These are phyloP conservation scores for Mystacides longicornis DNA, from an alignment of 2,888 invertebrate genomes.

Conservation along the genomic window DNA sequence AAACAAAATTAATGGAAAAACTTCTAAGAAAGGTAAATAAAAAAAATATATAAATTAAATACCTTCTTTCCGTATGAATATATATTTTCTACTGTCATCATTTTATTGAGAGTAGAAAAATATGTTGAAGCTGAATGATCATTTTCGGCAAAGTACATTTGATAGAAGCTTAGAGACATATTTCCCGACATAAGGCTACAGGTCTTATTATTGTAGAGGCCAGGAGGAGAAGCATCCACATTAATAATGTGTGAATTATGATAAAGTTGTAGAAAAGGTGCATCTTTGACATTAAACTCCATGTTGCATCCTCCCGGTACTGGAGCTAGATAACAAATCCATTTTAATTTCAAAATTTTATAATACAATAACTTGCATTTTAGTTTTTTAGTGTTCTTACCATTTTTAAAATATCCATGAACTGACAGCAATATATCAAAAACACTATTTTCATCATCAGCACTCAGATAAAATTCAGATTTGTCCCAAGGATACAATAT, in stretches of 20 bases:
- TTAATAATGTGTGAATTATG: slow-evolving; percentile 39
- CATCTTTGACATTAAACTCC: slow-evolving; percentile 53
- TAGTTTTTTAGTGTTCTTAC: too few species aligned
- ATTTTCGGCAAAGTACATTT: slow-evolving; percentile 52
- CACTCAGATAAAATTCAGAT: slow-evolving; percentile 33
- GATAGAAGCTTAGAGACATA: slow-evolving; percentile 50
- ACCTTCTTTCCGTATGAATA: slow-evolving; percentile 47
- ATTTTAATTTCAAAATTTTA: too few species aligned
- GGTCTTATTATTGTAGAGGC: slow-evolving; percentile 34
- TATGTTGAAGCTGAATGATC: slow-evolving; percentile 50
- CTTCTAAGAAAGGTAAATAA: neutral
- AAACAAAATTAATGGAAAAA: neutral
- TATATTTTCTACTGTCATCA: slow-evolving; percentile 54
- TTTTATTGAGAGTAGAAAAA: slow-evolving; percentile 51
- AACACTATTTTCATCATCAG: slow-evolving; percentile 34
- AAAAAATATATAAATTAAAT: slow-evolving; percentile 24
- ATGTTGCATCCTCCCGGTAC: slow-evolving; percentile 74
- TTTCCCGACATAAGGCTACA: slow-evolving; percentile 29
- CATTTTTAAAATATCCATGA: slow-evolving; percentile 43
- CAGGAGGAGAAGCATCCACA: slow-evolving; percentile 50
- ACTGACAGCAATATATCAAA: slow-evolving; percentile 44
- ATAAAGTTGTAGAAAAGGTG: slow-evolving; percentile 51
- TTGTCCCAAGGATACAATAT: slow-evolving; percentile 34
- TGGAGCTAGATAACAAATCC: slow-evolving; percentile 59
- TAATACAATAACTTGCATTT: too few species aligned